Evolutionary conservation across 2,888 invertebrate genomes (phyloP), one percentile per base, ranked within the genome.

Genomic region (Subacronicta megacephala): DNA sequence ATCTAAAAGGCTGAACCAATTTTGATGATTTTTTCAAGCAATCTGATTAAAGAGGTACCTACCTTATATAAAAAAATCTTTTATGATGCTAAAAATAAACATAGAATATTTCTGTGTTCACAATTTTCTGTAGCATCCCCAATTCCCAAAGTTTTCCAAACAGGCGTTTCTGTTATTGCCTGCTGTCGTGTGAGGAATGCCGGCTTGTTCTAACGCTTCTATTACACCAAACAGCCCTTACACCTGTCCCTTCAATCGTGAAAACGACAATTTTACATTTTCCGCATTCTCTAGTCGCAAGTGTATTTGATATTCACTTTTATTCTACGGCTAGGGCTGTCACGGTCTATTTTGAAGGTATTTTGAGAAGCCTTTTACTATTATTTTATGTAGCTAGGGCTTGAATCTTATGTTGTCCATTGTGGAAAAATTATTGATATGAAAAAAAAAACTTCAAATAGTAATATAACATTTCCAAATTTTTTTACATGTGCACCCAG

Each of bases 201-300:
- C 75, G 71, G 66, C 64, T 78, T 66, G 78, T 78, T 80, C 77
- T 67, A 73, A 86, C 82, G 84, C 89, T 87, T 85, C 84, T 85
- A 85, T 88, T 85, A 80, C 80, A 60, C 54, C 43, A 45, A 52
- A 57, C 60, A 57, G 66, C 89, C 85, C 89, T 90, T 84, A 89
- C 92, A 90, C 91, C 88, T 88, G 88, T 72, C 68, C 72, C 74
- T 66, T 87, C 83, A 84, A 67, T 87, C 90, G 92, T 89, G 88
- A 90, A 92, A 91, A 92, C 87, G 90, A 75, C 90, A 91, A 90
- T 91, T 91, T 90, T 84, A 87, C 88, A 88, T 92, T 88, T 88
- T 83, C 83, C 87, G 84, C 88, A 89, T 89, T 80, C 78, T 81
- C 68, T 75, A 69, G 69, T 65, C 62, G 58, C 71, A 55, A 80